phyloP scores from a whole-genome alignment of 2,113 vertebrate genomes.

The Atrichornis clamosus region DNA sequence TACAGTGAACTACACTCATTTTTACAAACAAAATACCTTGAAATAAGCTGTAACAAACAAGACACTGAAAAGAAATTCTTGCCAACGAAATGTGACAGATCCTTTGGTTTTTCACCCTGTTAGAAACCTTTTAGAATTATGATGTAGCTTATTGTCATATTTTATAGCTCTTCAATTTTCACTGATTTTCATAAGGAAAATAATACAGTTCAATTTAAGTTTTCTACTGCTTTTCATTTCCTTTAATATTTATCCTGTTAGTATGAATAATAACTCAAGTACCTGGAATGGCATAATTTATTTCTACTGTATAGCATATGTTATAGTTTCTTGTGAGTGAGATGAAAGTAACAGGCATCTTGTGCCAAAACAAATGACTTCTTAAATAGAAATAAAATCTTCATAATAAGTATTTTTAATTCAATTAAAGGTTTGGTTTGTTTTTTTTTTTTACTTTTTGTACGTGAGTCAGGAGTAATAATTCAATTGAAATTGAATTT shows the following conservation, averaged over 20 bases:
- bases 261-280: not conserved
- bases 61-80: not conserved
- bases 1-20: not conserved
- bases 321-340: not conserved
- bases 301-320: not conserved
- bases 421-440: too few species aligned
- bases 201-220: not conserved
- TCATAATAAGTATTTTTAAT: not conserved
- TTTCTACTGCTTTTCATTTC: not conserved
- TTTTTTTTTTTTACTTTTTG: not conserved
- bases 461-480: not conserved
- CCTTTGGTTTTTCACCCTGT: not conserved
- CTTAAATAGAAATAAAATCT: not conserved
- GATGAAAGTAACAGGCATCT: not conserved
- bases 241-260: not conserved
- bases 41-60: not conserved
- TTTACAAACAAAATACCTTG: not conserved
- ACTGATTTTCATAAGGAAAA: not conserved
- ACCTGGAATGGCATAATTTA: not conserved
- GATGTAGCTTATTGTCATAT: not conserved
- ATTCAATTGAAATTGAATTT: not conserved
- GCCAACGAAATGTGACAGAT: not conserved
- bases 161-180: not conserved
- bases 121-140: not conserved
- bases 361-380: not conserved